phyloP scores from a whole-genome alignment of 2,888 invertebrate genomes.

The Hypercompe scribonia region DNA sequence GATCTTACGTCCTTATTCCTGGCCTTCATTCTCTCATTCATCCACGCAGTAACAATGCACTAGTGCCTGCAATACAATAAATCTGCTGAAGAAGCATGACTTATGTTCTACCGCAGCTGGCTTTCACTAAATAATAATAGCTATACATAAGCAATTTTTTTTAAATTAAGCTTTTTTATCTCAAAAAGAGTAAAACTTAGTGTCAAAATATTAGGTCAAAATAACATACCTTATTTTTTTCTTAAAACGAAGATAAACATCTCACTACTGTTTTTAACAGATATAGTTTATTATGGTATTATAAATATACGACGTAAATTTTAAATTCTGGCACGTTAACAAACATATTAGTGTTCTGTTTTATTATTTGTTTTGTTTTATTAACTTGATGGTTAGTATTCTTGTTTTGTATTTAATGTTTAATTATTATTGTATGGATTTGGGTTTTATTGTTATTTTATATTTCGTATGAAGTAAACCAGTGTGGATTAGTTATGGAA shows the following conservation, averaged over 20 bases:
- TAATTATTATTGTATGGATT: background rate
- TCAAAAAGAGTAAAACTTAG: background rate
- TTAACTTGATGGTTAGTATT: background rate
- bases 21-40: background rate
- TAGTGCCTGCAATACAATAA: slow-evolving; percentile 4
- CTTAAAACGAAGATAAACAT: background rate
- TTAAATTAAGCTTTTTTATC: background rate
- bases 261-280: too few species aligned
- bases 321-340: background rate
- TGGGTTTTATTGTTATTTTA: background rate
- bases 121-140: background rate
- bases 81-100: background rate
- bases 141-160: background rate
- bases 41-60: background rate
- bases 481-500: background rate
- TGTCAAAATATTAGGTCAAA: too few species aligned
- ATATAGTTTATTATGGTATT: background rate
- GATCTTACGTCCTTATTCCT: background rate
- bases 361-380: background rate
- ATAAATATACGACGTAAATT: background rate
- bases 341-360: background rate
- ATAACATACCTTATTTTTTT: background rate
- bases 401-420: background rate
- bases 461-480: background rate
- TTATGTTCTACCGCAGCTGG: background rate